phyloP scores from a whole-genome alignment of 2,797 vertebrate genomes.

The Passerculus sandwichensis region DNA sequence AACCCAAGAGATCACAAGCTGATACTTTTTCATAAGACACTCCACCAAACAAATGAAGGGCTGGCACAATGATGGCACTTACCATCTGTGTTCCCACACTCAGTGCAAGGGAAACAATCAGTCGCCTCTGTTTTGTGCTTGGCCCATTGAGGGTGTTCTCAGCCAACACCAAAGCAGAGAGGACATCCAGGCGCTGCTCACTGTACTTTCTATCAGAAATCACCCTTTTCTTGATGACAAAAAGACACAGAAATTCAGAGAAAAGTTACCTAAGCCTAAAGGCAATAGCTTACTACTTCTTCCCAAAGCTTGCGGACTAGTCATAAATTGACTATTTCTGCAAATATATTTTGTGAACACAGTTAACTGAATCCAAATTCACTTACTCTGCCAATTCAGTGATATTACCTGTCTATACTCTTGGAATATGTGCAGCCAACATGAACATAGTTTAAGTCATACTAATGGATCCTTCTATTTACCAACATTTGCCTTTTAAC shows the following conservation, averaged over 20 bases:
- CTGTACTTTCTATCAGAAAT: conserved; percentile 99
- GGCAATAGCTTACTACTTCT: background rate
- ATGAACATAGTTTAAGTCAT: background rate
- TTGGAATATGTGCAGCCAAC: background rate
- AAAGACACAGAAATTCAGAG: background rate
- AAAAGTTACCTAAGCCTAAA: background rate
- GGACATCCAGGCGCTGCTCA: conserved; percentile 95
- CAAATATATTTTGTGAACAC: background rate
- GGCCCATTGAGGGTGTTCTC: conserved; percentile 95
- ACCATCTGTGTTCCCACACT: conserved; percentile 98
- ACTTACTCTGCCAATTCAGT: background rate
- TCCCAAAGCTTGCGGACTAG: background rate
- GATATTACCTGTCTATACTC: background rate
- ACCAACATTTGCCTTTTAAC: background rate
- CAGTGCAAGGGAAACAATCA: conserved; percentile 90
- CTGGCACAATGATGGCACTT: background rate
- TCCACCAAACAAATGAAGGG: background rate
- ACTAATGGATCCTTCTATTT: background rate
- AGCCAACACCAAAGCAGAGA: conserved; percentile 93
- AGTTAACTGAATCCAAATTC: background rate
- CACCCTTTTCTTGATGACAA: conserved; percentile 89
- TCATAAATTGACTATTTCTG: background rate
- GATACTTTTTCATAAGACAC: background rate
- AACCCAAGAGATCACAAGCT: background rate
- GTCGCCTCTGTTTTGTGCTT: conserved; percentile 92